Evolutionary conservation across 2,113 vertebrate species (phyloP).

Genomic region (Melanerpes formicivorus): DNA sequence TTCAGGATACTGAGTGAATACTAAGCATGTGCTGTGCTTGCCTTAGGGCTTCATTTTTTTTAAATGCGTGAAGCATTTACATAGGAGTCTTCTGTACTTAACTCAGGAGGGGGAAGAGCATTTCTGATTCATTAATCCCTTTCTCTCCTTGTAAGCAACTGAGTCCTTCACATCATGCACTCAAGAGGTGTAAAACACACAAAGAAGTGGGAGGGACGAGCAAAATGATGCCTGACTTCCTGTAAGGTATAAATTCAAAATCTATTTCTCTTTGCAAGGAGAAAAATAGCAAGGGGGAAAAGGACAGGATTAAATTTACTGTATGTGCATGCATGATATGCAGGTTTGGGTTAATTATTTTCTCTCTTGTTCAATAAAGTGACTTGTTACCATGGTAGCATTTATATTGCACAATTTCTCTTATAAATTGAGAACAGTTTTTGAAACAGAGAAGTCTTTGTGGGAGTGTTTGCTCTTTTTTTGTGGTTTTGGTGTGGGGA

Average conservation of each 20-base stretch:
- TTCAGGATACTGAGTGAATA: conserved; percentile 63
- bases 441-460: conserved; percentile 2
- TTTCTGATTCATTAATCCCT: conserved; percentile 69
- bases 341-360: conserved; percentile 67
- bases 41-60: conserved; percentile 64
- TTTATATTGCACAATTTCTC: conserved; percentile 53
- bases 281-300: conserved; percentile 8
- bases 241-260: conserved; percentile 51
- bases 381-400: conserved; percentile 67
- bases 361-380: conserved; percentile 62
- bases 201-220: conserved; percentile 55
- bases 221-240: conserved; percentile 32
- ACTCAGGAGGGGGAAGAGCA: conserved; percentile 67
- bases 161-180: conserved; percentile 50
- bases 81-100: conserved; percentile 65
- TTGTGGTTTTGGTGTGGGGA: too few relatives aligned
- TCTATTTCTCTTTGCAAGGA: conserved; percentile 3
- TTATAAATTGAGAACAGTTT: conserved; percentile 51
- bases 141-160: conserved; percentile 57
- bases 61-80: conserved; percentile 62
- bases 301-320: conserved; percentile 46
- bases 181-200: conserved; percentile 50
- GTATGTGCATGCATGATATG: conserved; percentile 39
- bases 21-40: conserved; percentile 62
- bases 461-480: background rate